Evolutionary conservation across 2,797 vertebrate genomes (phyloP), one percentile per base, ranked within the genome.

Genomic region (Babyrousa celebensis): DNA sequence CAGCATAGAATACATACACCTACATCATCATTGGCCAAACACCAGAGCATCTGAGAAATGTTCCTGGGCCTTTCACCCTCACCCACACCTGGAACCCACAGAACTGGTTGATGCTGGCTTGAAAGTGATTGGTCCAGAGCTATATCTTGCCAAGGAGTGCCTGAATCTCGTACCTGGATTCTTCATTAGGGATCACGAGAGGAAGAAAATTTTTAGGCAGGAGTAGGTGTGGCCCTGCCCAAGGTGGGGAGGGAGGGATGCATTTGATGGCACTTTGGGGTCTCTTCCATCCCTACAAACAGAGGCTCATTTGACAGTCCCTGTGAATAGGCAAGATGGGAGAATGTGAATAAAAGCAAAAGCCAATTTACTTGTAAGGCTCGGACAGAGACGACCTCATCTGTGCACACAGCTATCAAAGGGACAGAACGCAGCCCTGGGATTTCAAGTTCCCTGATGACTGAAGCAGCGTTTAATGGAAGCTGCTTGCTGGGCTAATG

Each of bases 401-500:
- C 21, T 0, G 0, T 40, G 12, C 17, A 62, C 5, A 48, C 0
- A 27, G 43, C 72, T 79, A 12, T 91, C 52, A 43, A 0, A 40
- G 68, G 56, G 36, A 43, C 29, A 27, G n/a, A 48, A 27, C 4
- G 11, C 25, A 58, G 10, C 56, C 54, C 70, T 75, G 74, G 75
- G 63, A 77, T 91, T 63, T 95, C 88, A 92, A 56, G 48, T 71
- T 71, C 62, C 25, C 29, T 77, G 60, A 78, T 43, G 65, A 85
- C 54, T 90, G 58, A 85, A 77, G 90, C 6, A 17, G 27, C 63
- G 32, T 87, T 91, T 83, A 93, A 92, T 36, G 54, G 68, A 85
- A 91, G 72, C n/a, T 65, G 80, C 85, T 56, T 54, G 71, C 18
- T 60, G 63, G 67, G 77, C 85, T 95, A 92, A 95, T 82, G 89